These are phyloP conservation scores for Cosmopolites sordidus DNA, from an alignment of 2,888 invertebrate species.

Conservation along the genomic window DNA sequence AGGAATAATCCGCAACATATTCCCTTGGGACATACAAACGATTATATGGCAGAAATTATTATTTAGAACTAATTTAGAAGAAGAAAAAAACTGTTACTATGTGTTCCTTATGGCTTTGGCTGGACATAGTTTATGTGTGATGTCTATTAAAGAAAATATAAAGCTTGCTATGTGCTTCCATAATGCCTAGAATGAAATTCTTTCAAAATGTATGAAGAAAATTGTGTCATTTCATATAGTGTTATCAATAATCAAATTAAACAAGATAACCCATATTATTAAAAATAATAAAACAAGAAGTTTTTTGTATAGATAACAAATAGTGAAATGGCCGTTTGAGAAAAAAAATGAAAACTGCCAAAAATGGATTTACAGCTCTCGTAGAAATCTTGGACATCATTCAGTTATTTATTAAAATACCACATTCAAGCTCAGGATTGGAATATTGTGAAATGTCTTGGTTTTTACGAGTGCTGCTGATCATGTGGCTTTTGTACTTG, in stretches of 20 bases:
- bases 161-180: conserved; percentile 48
- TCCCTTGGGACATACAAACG: background rate
- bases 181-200: conserved; percentile 2
- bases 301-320: background rate
- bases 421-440: conserved; percentile 23
- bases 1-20: conserved; percentile 1
- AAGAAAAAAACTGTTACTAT: conserved; percentile 29
- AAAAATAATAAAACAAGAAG: background rate
- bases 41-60: conserved; percentile 23
- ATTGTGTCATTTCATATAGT: background rate
- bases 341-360: conserved; percentile 8
- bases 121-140: conserved; percentile 39
- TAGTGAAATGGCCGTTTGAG: background rate
- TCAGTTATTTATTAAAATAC: conserved; percentile 18
- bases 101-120: conserved; percentile 43
- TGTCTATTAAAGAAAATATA: conserved; percentile 35
- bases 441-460: conserved; percentile 11
- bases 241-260: background rate
- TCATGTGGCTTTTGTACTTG: conserved; percentile 30
- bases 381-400: conserved; percentile 9
- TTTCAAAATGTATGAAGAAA: background rate
- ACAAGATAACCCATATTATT: background rate
- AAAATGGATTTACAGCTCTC: conserved; percentile 3
- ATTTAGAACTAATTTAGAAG: conserved; percentile 23
- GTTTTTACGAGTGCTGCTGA: conserved; percentile 3